Evolutionary conservation across 1,140 invertebrate species (phyloP).

Genomic region (Sipha flava): DNA sequence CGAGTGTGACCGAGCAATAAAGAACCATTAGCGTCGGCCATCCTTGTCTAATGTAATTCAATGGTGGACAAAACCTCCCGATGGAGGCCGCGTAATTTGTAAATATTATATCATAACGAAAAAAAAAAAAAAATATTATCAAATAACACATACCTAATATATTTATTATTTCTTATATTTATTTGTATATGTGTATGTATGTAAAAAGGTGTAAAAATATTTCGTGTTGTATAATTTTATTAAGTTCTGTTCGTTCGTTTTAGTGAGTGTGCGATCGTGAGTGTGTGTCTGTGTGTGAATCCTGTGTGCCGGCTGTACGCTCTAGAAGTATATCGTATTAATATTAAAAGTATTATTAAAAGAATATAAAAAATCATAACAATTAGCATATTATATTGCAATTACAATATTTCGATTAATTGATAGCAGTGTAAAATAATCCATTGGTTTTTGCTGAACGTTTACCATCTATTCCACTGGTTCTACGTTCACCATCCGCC

Average conservation of each 20-base stretch:
- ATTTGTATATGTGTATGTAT: neutral
- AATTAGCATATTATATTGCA: neutral
- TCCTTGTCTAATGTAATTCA: slow-evolving; percentile 30
- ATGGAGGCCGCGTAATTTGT: slow-evolving; percentile 30
- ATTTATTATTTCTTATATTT: neutral
- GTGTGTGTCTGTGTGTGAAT: neutral
- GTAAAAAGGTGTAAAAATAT: neutral
- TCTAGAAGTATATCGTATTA: neutral
- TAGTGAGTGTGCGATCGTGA: too few species aligned
- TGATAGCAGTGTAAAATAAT: neutral
- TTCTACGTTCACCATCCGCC: neutral
- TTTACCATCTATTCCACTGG: neutral
- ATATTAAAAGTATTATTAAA: neutral
- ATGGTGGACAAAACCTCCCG: slow-evolving; percentile 31
- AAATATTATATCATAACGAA: slow-evolving; percentile 15
- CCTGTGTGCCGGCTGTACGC: neutral
- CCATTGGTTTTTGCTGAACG: neutral
- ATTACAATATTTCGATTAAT: neutral
- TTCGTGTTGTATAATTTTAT: slow-evolving; percentile 24
- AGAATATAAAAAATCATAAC: neutral
- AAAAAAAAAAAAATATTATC: neutral
- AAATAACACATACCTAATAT: neutral
- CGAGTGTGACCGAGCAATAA: neutral
- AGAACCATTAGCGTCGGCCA: neutral
- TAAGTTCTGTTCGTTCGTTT: slow-evolving; percentile 3